phyloP scores from a whole-genome alignment of 2,113 vertebrate species.

The Eolophus roseicapilla region DNA sequence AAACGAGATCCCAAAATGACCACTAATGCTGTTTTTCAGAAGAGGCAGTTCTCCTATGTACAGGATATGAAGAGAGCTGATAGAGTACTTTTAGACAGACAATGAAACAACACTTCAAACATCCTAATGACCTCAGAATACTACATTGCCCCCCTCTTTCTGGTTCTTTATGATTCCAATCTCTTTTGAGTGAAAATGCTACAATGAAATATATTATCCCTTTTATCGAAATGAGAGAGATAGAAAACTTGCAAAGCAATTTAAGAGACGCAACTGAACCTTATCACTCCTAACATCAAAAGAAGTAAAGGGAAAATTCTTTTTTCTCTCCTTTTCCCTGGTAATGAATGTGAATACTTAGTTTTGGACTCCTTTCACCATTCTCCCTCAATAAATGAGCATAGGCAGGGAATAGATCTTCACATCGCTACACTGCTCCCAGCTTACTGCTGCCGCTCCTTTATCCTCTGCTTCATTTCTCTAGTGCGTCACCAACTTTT shows the following conservation, averaged over 20 bases:
- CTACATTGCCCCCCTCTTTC: not conserved
- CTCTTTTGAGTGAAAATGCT: constrained; percentile 9
- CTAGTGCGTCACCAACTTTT: not conserved
- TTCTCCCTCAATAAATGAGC: constrained; percentile 8
- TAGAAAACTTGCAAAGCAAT: constrained; percentile 31
- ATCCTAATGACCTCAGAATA: not conserved
- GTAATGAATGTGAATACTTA: constrained; percentile 32
- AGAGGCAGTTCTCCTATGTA: constrained; percentile 4
- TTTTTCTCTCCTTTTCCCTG: not conserved
- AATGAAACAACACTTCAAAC: constrained; percentile 8
- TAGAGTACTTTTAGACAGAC: not conserved
- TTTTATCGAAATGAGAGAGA: constrained; percentile 14
- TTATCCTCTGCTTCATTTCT: constrained; percentile 8
- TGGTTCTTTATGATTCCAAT: constrained; percentile 3
- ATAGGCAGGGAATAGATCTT: constrained; percentile 5
- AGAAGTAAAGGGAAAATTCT: constrained; percentile 20
- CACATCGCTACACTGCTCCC: not conserved
- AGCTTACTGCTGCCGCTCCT: not conserved
- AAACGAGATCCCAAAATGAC: not conserved
- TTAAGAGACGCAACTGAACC: constrained; percentile 11
- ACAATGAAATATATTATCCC: constrained; percentile 18
- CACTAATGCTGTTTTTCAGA: not conserved
- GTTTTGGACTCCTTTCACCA: not conserved
- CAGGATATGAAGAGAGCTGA: not conserved
- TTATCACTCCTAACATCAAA: constrained; percentile 54